Percentiles rank a stretch among this genome's conserved stretches.
These are phyloP conservation scores for Diarsia dahlii DNA, from an alignment of 2,888 invertebrate genomes.

Conservation along the genomic window DNA sequence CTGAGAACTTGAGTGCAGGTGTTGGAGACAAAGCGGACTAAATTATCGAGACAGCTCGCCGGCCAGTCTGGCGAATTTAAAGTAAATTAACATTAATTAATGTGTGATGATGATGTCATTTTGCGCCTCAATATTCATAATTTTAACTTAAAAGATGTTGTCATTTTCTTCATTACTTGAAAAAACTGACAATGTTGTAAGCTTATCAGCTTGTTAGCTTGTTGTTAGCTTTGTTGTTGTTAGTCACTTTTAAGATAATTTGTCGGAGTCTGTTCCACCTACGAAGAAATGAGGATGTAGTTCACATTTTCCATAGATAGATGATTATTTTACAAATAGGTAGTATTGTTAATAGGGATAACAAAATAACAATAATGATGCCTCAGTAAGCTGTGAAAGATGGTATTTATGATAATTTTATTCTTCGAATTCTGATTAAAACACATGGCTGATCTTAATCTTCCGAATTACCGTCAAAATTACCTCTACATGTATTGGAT, in stretches of 20 bases:
- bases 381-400: neutral
- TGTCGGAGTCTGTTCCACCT: neutral
- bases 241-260: slow-evolving; percentile 20
- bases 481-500: neutral
- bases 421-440: neutral
- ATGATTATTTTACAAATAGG: neutral
- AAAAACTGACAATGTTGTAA: neutral
- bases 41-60: slow-evolving; percentile 36
- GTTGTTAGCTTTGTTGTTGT: no score
- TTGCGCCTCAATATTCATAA: slow-evolving; percentile 40
- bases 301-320: neutral
- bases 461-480: neutral
- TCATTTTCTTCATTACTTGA: slow-evolving; percentile 5
- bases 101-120: slow-evolving; percentile 59
- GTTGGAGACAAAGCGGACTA: slow-evolving; percentile 42
- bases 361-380: neutral
- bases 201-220: no score
- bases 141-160: slow-evolving; percentile 11
- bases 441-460: neutral
- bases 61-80: slow-evolving; percentile 52
- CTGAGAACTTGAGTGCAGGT: slow-evolving; percentile 64
- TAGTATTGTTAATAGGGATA: neutral
- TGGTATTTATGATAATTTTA: neutral
- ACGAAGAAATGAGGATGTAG: neutral
- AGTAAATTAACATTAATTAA: slow-evolving; percentile 61